Percentiles rank a stretch among this genome's conserved stretches.
Conservation (phyloP, 2,113 vertebrate species). For the Lampris incognitus region DNA sequence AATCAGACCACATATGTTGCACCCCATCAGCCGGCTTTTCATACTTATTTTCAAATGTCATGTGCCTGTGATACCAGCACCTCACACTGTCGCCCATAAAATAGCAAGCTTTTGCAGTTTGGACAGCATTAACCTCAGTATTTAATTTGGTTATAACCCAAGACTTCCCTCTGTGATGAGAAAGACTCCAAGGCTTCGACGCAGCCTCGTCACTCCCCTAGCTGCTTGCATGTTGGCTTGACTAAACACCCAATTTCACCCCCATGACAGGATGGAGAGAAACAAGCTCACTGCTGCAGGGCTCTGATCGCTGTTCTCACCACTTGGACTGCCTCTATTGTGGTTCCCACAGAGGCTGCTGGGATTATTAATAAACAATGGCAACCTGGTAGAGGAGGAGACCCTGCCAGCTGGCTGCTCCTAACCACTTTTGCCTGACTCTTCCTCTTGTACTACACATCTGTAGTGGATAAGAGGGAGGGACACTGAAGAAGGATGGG, state of each 20-base stretch:
- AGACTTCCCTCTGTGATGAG: conserved; percentile 16
- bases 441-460: conserved; percentile 36
- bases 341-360: conserved; percentile 49
- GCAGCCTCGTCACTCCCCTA: background rate
- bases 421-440: conserved; percentile 34
- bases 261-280: conserved; percentile 33
- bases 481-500: conserved; percentile 22
- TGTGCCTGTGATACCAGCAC: too few relatives aligned
- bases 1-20: background rate
- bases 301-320: conserved; percentile 20
- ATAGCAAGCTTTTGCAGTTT: too few relatives aligned
- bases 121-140: conserved; percentile 43
- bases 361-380: conserved; percentile 77
- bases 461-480: conserved; percentile 12
- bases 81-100: too few relatives aligned
- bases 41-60: too few relatives aligned
- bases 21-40: background rate
- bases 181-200: conserved; percentile 18
- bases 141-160: conserved; percentile 48
- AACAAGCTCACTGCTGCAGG: conserved; percentile 28
- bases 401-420: conserved; percentile 66
- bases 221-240: conserved; percentile 22
- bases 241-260: conserved; percentile 40
- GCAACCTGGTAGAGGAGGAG: conserved; percentile 57
- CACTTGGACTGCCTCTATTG: conserved; percentile 27